These are phyloP conservation scores for Neodiprion pinetum DNA, from an alignment of 1,140 invertebrate species.

Conservation along the genomic window DNA sequence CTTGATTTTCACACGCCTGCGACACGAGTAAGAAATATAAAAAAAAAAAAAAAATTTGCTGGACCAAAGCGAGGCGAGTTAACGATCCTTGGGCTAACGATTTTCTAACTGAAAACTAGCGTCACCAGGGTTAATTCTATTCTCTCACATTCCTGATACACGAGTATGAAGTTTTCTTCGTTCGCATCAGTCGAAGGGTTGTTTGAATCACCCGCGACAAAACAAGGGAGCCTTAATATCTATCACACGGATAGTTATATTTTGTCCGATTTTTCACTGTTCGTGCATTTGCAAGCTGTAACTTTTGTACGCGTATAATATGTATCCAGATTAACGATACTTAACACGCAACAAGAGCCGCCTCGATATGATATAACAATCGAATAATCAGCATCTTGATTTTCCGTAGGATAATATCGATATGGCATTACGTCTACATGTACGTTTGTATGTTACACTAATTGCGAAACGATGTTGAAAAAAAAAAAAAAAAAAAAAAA, in stretches of 20 bases:
- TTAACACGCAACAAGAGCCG: not conserved
- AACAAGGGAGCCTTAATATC: not conserved
- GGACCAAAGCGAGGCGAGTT: too few relatives aligned
- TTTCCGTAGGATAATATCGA: too few relatives aligned
- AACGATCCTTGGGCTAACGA: too few relatives aligned
- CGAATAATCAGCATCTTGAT: not conserved
- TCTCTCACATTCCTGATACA: not conserved
- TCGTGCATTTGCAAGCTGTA: not conserved
- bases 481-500: too few relatives aligned
- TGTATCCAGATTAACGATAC: not conserved
- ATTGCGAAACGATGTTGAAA: too few relatives aligned
- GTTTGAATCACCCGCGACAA: not conserved
- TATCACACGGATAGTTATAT: not conserved
- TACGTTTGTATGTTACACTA: too few relatives aligned
- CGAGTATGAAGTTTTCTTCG: not conserved
- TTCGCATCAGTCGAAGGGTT: not conserved
- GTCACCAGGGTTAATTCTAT: too few relatives aligned
- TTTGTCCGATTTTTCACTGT: not conserved
- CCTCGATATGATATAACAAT: not conserved
- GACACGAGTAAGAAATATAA: too few relatives aligned
- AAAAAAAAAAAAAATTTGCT: too few relatives aligned
- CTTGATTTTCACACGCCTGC: not conserved
- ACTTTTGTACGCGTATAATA: too few relatives aligned
- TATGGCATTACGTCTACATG: not conserved
- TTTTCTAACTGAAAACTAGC: not conserved